These are phyloP conservation scores for Lethenteron camtschaticum DNA, from an alignment of 2,113 vertebrate species.

Conservation along the genomic window DNA sequence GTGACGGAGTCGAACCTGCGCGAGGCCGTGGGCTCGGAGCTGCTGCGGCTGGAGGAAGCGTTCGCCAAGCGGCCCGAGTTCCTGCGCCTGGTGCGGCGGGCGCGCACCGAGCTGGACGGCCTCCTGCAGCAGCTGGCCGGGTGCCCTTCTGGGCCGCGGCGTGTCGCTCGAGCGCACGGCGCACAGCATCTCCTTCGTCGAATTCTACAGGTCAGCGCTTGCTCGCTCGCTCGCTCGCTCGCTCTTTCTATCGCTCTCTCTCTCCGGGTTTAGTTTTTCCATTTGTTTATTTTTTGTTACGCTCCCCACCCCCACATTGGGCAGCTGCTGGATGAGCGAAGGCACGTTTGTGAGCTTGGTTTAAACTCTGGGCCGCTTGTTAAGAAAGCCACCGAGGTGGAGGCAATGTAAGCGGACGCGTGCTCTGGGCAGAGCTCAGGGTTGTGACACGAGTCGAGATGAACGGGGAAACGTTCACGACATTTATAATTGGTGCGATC, in stretches of 20 bases:
- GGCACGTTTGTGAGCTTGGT: too few relatives aligned
- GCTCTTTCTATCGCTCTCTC: not conserved
- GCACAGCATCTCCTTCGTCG: constrained; percentile 22
- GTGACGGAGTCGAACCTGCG: constrained; percentile 39
- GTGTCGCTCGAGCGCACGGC: constrained; percentile 34
- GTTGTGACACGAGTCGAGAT: too few relatives aligned
- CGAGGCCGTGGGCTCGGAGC: constrained; percentile 41
- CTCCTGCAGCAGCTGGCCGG: constrained; percentile 45
- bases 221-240: not conserved
- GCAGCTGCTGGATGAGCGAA: too few relatives aligned
- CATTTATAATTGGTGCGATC: too few relatives aligned
- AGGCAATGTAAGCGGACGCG: too few relatives aligned
- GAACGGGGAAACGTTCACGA: too few relatives aligned
- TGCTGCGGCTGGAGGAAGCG: constrained; percentile 50
- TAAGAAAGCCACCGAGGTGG: too few relatives aligned
- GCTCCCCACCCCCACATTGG: too few relatives aligned
- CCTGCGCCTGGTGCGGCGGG: constrained; percentile 48
- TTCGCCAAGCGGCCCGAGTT: constrained; percentile 49
- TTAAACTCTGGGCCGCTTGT: too few relatives aligned
- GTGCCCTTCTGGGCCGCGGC: constrained; percentile 37
- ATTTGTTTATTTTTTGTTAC: too few relatives aligned
- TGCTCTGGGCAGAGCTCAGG: too few relatives aligned
- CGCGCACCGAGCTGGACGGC: constrained; percentile 45
- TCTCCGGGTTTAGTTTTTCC: not conserved
- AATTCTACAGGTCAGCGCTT: constrained; percentile 55